Conservation (phyloP, 2,888 invertebrate species). For the Vandiemenella viatica region DNA sequence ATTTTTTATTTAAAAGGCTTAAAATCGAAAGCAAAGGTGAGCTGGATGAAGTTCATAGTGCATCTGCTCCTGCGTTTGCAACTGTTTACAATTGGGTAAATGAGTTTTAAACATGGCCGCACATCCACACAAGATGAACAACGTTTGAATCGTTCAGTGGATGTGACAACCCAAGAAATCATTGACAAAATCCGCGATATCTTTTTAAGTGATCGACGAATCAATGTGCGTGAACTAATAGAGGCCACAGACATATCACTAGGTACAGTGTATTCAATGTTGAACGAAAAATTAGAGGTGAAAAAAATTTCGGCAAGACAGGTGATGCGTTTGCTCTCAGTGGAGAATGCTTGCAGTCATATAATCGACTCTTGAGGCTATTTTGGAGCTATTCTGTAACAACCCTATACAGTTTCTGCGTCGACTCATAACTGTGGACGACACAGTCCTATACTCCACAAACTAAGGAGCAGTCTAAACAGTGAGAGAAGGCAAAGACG, state of each 20-base stretch:
- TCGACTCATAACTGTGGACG: neutral
- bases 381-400: neutral
- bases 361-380: neutral
- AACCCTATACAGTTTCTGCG: neutral
- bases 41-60: neutral
- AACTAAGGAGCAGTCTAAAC: neutral
- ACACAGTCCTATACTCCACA: neutral
- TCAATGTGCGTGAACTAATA: neutral
- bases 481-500: neutral
- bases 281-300: constrained; percentile 2
- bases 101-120: neutral
- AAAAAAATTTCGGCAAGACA: constrained; percentile 5
- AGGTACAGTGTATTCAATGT: neutral
- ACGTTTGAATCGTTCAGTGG: neutral
- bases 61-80: neutral
- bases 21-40: neutral
- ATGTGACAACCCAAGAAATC: neutral
- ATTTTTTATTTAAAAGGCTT: neutral
- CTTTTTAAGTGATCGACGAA: neutral
- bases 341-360: constrained; percentile 3
- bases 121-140: neutral
- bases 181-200: neutral
- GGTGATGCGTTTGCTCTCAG: constrained; percentile 4
- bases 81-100: neutral
- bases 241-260: neutral